phyloP scores from a whole-genome alignment of 2,113 vertebrate species.

The Dryoscopus gambensis region DNA sequence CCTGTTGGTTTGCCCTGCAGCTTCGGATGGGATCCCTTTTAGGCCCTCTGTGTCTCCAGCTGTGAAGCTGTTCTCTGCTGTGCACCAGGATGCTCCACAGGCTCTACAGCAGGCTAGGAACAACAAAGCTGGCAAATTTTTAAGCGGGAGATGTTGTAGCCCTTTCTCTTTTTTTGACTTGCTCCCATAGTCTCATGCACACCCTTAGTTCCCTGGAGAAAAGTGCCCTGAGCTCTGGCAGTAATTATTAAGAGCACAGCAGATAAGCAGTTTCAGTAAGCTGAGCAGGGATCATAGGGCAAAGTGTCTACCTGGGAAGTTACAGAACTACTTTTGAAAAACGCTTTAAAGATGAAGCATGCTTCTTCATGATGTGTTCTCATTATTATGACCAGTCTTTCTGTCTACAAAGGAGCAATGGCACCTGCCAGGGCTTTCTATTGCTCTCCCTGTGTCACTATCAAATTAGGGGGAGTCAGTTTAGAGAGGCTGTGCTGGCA shows the following conservation, averaged over 20 bases:
- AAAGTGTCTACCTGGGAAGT: not conserved
- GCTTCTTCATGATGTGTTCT: not conserved
- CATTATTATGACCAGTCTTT: not conserved
- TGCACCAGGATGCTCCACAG: not conserved
- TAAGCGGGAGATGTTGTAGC: not conserved
- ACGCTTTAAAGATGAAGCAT: not conserved
- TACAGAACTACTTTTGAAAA: not conserved
- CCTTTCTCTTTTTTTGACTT: not conserved
- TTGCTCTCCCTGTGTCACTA: rapidly evolving
- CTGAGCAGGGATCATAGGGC: not conserved
- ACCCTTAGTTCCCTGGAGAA: not conserved
- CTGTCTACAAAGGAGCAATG: not conserved
- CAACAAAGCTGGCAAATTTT: not conserved
- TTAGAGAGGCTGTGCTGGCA: not conserved
- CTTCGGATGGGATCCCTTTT: rapidly evolving
- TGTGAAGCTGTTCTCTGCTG: not conserved
- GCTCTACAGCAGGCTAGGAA: not conserved
- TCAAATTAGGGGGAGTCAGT: not conserved
- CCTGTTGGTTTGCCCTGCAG: not conserved
- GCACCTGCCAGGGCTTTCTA: not conserved
- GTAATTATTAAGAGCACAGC: not conserved
- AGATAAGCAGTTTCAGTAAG: not conserved
- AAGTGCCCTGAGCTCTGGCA: not conserved
- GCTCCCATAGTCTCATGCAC: not conserved
- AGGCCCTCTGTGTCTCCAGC: not conserved